These are phyloP conservation scores for Trogon melanurus DNA, from an alignment of 2,113 vertebrate genomes.

Conservation along the genomic window DNA sequence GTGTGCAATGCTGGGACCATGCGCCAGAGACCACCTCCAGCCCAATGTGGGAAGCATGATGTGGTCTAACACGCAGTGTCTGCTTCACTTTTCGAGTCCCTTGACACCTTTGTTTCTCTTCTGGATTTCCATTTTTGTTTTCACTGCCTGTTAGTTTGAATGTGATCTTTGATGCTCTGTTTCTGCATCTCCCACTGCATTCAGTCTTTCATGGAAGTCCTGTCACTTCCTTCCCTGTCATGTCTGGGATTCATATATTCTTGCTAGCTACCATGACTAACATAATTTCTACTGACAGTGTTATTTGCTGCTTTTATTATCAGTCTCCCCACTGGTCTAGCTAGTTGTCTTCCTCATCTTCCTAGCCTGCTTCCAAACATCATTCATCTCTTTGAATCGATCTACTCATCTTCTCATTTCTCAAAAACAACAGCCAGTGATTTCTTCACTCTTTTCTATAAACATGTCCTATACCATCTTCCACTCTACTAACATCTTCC, in stretches of 20 bases:
- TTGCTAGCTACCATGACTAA: neutral
- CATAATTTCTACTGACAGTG: neutral
- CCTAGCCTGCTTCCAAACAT: neutral
- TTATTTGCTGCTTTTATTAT: neutral
- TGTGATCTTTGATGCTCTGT: neutral
- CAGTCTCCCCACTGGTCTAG: neutral
- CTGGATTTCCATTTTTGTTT: neutral
- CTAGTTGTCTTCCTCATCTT: neutral
- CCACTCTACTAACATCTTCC: neutral
- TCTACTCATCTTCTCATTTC: neutral
- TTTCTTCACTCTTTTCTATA: neutral
- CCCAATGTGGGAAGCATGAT: neutral
- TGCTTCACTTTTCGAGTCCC: too few relatives aligned
- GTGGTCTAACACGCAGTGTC: too few relatives aligned
- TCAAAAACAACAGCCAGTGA: neutral
- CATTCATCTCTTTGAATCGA: neutral
- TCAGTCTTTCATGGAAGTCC: neutral
- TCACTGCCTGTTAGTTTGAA: neutral
- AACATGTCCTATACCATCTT: neutral
- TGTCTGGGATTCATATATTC: neutral
- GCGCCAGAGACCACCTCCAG: rapidly evolving
- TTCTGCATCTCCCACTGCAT: neutral
- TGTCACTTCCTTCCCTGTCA: neutral
- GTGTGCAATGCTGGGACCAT: rapidly evolving
- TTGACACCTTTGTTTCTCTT: neutral